Conservation (phyloP, 2,797 vertebrate species). For the Poecilia gillii region DNA sequence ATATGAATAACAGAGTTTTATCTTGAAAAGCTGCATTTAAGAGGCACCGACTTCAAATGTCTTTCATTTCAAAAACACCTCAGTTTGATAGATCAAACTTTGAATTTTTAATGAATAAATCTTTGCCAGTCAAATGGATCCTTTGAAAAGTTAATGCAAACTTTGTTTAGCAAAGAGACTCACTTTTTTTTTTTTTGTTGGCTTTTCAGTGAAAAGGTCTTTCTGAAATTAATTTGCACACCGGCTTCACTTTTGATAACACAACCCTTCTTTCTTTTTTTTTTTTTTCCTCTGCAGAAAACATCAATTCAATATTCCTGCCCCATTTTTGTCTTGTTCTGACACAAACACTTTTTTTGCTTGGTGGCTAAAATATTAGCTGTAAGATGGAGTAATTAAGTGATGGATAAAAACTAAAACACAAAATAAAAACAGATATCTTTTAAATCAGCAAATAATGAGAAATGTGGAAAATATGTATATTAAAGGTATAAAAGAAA, state of each 20-base stretch:
- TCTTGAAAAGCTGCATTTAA: background rate
- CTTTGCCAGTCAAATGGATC: slow-evolving; percentile 24
- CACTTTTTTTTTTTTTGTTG: slow-evolving; percentile 21
- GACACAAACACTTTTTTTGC: background rate
- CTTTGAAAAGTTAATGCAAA: slow-evolving; percentile 36
- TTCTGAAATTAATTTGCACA: slow-evolving; percentile 21
- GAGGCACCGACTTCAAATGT: background rate
- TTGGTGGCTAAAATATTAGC: background rate
- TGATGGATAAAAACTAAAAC: background rate
- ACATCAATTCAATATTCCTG: slow-evolving; percentile 33
- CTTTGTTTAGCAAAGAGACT: background rate
- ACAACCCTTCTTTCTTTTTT: slow-evolving; percentile 28
- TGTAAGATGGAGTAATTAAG: background rate
- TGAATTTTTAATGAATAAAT: slow-evolving; percentile 5
- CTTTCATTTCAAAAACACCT: slow-evolving; percentile 12
- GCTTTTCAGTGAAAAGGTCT: slow-evolving; percentile 29
- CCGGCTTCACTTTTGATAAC: slow-evolving; percentile 26
- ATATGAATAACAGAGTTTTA: background rate
- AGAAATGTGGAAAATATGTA: background rate
- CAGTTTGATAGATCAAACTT: slow-evolving; percentile 3
- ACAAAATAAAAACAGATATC: background rate
- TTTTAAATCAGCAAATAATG: background rate
- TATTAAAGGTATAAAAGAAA: background rate
- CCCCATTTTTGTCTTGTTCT: slow-evolving; percentile 7
- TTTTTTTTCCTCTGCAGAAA: background rate